Percentiles rank a stretch among this genome's conserved stretches.
phyloP scores from a whole-genome alignment of 37 sponge, comb jelly and placozoan species.

The Halichondria panicea region DNA sequence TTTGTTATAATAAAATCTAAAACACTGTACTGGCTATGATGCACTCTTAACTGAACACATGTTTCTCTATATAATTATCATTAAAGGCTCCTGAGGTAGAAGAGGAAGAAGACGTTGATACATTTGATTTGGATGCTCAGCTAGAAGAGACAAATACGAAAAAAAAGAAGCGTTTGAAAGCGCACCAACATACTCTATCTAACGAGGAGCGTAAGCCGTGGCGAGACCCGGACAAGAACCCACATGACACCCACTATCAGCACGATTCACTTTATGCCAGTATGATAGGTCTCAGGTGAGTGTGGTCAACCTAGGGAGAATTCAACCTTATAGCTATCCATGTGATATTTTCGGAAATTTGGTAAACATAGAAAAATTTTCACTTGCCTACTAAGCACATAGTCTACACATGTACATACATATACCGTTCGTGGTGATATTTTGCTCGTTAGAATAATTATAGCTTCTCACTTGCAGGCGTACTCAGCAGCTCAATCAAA shows the following conservation, averaged over 20 bases:
- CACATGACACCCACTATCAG: constrained; percentile 24
- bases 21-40: neutral
- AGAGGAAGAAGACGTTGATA: neutral
- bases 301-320: no score
- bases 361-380: no score
- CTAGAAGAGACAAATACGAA: neutral
- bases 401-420: neutral
- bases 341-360: no score
- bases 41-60: no score
- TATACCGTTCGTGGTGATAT: no score
- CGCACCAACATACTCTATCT: constrained; percentile 1
- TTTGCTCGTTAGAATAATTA: neutral
- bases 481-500: neutral
- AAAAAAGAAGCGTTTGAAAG: neutral
- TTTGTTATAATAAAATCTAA: neutral
- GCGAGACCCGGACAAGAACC: constrained; percentile 38
- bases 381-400: neutral
- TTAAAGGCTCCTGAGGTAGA: neutral
- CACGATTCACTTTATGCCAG: no score
- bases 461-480: neutral
- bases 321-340: no score
- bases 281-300: no score
- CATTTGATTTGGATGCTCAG: neutral
- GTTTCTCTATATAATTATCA: neutral
- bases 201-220: constrained; percentile 11